phyloP scores from a whole-genome alignment of 1,140 invertebrate genomes.

The Diorhabda elongata region DNA sequence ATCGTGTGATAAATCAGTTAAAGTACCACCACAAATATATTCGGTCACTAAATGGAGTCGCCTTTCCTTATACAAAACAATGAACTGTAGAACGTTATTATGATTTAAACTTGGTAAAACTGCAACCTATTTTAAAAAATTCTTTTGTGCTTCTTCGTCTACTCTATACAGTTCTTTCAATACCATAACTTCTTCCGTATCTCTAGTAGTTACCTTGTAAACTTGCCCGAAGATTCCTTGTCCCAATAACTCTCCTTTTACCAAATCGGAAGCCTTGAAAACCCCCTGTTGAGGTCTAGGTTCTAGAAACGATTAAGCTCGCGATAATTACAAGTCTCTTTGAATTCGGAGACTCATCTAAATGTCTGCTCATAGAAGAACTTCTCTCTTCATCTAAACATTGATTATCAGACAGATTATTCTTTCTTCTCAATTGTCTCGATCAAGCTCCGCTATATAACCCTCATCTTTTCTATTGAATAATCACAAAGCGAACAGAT shows the following conservation, averaged over 20 bases:
- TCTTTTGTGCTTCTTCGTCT: conserved; percentile 89
- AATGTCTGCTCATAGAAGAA: conserved; percentile 76
- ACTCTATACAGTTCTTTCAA: conserved; percentile 90
- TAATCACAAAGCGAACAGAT: conserved; percentile 41
- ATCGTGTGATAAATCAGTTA: conserved; percentile 80
- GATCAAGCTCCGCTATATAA: conserved; percentile 47
- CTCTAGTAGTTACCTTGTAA: conserved; percentile 83
- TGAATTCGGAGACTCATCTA: conserved; percentile 60
- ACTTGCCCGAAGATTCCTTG: conserved; percentile 93
- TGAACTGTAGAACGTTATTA: conserved; percentile 85
- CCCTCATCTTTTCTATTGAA: conserved; percentile 66
- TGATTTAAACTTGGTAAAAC: conserved; percentile 83
- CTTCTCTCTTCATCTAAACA: conserved; percentile 69
- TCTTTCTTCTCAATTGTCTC: conserved; percentile 48
- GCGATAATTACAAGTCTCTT: conserved; percentile 65
- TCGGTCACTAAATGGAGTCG: conserved; percentile 88
- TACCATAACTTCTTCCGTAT: conserved; percentile 91
- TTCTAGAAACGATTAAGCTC: conserved; percentile 85
- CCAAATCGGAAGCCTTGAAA: conserved; percentile 83
- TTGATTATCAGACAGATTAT: conserved; percentile 43
- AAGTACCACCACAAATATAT: conserved; percentile 81
- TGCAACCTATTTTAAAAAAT: conserved; percentile 91
- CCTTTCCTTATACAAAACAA: conserved; percentile 90
- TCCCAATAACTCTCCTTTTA: conserved; percentile 84
- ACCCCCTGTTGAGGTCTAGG: conserved; percentile 72